Conservation (phyloP, 2,888 invertebrate species). For the Tridacna gigas region DNA sequence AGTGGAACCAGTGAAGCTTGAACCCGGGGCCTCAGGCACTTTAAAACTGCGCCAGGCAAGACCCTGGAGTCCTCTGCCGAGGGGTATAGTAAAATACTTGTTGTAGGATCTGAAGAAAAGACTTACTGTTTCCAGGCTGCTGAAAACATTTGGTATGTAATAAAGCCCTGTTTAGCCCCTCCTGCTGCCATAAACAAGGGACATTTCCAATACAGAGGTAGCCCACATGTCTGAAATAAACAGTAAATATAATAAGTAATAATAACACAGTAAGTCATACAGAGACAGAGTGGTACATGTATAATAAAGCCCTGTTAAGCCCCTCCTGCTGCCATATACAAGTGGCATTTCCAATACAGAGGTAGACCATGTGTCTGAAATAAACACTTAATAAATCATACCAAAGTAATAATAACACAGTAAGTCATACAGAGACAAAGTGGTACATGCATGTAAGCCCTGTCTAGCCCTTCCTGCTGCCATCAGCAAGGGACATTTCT, state of each 20-base stretch:
- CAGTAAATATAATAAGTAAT: not conserved
- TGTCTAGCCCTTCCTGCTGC: conserved; percentile 90
- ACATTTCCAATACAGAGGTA: conserved; percentile 98
- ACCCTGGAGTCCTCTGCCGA: too few relatives aligned
- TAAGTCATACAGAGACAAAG: too few relatives aligned
- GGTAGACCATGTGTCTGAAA: conserved; percentile 95
- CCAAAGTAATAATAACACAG: not conserved
- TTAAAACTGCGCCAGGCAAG: too few relatives aligned
- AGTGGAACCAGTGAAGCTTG: too few relatives aligned
- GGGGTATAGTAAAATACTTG: too few relatives aligned
- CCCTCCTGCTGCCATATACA: conserved; percentile 93
- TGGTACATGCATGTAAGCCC: conserved; percentile 87
- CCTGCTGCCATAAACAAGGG: conserved; percentile 96
- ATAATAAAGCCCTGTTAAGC: conserved; percentile 90
- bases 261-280: too few relatives aligned
- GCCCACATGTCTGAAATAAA: conserved; percentile 92
- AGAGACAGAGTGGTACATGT: conserved; percentile 82
- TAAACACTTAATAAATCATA: conserved; percentile 76
- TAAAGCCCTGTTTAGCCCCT: conserved; percentile 87
- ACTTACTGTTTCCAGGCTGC: conserved; percentile 97
- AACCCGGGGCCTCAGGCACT: too few relatives aligned
- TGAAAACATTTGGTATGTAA: conserved; percentile 93
- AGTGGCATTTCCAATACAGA: conserved; percentile 98
- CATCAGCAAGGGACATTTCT: conserved; percentile 98
- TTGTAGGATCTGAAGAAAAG: not conserved